phyloP scores from a whole-genome alignment of 2,113 vertebrate genomes.

The Odontophorus gujanensis region DNA sequence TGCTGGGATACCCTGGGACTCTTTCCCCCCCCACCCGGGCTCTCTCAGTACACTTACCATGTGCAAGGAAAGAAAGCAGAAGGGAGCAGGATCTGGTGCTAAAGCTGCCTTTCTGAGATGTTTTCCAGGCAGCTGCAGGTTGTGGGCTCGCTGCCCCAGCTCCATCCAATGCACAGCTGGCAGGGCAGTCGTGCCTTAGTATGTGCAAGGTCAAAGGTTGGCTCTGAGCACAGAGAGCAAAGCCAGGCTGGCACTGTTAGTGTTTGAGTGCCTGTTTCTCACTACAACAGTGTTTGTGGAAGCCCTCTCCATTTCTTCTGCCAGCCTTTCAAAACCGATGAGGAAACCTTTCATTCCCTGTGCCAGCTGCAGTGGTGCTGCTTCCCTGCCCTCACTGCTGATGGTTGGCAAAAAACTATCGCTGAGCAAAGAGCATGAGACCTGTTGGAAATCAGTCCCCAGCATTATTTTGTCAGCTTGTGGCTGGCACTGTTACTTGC shows the following conservation, averaged over 20 bases:
- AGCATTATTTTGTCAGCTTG: not conserved
- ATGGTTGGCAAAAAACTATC: not conserved
- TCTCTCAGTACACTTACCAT: not conserved
- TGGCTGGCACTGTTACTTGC: not conserved
- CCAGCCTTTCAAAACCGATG: not conserved
- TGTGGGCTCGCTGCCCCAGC: not conserved
- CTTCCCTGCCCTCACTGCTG: not conserved
- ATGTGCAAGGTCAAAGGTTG: not conserved
- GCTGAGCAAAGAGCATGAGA: not conserved
- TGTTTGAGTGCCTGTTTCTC: not conserved
- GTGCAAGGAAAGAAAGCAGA: not conserved
- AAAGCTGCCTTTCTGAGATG: not conserved
- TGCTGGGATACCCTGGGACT: not conserved
- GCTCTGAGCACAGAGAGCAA: not conserved
- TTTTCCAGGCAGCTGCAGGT: not conserved
- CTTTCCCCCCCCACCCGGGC: rapidly evolving
- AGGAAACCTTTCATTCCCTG: not conserved
- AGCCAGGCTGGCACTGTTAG: not conserved
- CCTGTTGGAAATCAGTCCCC: not conserved
- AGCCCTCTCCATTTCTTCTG: not conserved
- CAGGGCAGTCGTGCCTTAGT: not conserved
- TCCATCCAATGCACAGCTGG: not conserved
- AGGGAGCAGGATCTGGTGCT: not conserved
- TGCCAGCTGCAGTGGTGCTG: not conserved
- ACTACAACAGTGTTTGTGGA: not conserved